A percentile compares a stretch with the other conserved stretches of the same genome.
Conservation (phyloP, 2,888 invertebrate genomes). For the Lycocerus yunnanus region DNA sequence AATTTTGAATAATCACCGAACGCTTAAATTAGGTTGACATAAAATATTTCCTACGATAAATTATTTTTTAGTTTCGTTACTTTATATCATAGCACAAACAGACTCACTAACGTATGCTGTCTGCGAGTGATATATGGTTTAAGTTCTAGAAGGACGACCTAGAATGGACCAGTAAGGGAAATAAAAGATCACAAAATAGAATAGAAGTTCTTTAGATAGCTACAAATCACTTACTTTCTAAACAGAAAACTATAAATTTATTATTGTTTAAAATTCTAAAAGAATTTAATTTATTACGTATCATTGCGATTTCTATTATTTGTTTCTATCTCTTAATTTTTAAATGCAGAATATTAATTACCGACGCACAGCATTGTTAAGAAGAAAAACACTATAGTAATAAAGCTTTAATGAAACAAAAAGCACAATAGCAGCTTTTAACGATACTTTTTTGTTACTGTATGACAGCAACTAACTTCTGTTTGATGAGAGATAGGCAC, state of each 20-base stretch:
- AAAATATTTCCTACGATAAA: constrained; percentile 25
- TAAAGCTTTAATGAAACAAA: constrained; percentile 1
- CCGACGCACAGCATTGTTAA: not conserved
- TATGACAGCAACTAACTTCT: constrained; percentile 27
- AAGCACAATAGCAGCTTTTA: constrained; percentile 9
- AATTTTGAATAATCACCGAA: constrained; percentile 4
- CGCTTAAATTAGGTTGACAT: not conserved
- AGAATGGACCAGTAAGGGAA: constrained; percentile 48
- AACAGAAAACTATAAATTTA: constrained; percentile 24
- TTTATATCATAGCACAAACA: constrained; percentile 33
- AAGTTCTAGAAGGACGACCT: constrained; percentile 39
- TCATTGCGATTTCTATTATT: not conserved
- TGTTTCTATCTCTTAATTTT: not conserved
- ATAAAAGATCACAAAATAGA: constrained; percentile 56
- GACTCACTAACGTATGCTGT: constrained; percentile 52
- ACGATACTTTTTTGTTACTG: constrained; percentile 12
- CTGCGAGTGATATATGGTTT: constrained; percentile 51
- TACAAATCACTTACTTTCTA: constrained; percentile 50
- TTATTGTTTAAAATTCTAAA: constrained; percentile 2
- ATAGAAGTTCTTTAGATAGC: constrained; percentile 55
- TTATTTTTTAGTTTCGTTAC: constrained; percentile 29
- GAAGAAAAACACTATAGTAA: not conserved
- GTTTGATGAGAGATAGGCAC: constrained; percentile 33
- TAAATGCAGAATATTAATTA: not conserved
- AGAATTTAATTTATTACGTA: not conserved